Evolutionary conservation across 2,113 vertebrate species (phyloP), one percentile per base, ranked within the genome.

Genomic region (Monarcha castaneiventris): DNA sequence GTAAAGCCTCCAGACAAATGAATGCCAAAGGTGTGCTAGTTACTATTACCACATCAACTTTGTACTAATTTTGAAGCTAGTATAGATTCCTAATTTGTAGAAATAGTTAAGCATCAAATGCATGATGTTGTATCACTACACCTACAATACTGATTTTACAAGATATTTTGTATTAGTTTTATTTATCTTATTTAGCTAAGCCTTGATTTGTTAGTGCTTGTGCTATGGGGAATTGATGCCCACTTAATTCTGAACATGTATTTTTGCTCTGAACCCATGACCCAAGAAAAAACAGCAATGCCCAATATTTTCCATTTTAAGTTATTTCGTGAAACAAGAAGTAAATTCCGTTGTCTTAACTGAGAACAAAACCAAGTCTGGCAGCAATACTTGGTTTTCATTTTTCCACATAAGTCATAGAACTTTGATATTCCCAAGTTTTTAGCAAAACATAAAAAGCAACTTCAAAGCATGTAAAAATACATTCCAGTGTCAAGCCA

Each of bases 21-120:
- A 79, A 92, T 32, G 66, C 22, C 66, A 68, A 30, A 85, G 67
- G 35, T 11, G 7, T 37, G 30, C n/a, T 68, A 87, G 29, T 67
- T 52, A n/a, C 33, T 63, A 51, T 26, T 33, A 44, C 8, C 25
- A 81, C 62, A 87, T 55, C 69, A 68, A 52, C 35, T 80, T 35
- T 2, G 2, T 90, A 72, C 49, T 79, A 32, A 83, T 46, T 62
- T 48, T 90, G 55, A 93, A 95, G 51, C n/a, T 93, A 80, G 58
- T 71, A 69, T 83, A 79, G 67, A 77, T 73, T 75, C n/a, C 59
- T 92, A 30, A 88, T 74, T 77, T 78, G 89, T 96, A 95, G 82
- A 90, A 77, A 71, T 94, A 97, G 92, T 77, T 88, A 84, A 77
- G 54, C 22, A 86, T 85, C 77, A 88, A 94, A 88, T 91, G 79